Evolutionary conservation across 2,888 invertebrate species (phyloP), one percentile per base, ranked within the genome.

Genomic region (Himalopsyche japonica): DNA sequence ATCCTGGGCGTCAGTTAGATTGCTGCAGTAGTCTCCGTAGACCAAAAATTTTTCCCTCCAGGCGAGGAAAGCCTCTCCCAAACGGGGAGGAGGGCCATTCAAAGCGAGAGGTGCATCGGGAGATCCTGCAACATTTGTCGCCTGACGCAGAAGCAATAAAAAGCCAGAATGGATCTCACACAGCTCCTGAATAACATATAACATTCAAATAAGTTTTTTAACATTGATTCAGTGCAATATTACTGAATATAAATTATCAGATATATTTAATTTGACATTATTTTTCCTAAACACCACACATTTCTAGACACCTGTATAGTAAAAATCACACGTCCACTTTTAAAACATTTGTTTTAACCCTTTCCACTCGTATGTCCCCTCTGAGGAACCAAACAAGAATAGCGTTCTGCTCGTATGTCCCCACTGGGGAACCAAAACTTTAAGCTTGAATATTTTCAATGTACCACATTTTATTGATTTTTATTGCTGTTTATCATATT

Each of bases 21-120:
- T 97, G 78, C 98, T 97, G 92, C 99, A 99, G 91, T 98, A 99
- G 89, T 97, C 96, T 18, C 98, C 99, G 89, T 99, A 99, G 82
- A 98, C 94, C 48, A 99, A 94, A 89, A 99, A 96, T 86, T 96
- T 95, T 89, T 97, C 97, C 88, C 98, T 95, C 94, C 96, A 98
- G 88, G 96, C 95, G 80, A 98, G 94, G 92, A 99, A 99, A 87
- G 97, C 96, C 89, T 96, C 95, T 79, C 96, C 96, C 81, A 98
- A 89, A 0, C 92, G 90, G 80, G 92, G 92, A 77, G 91, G 86
- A 87, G 90, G 0, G 93, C 91, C 86, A 0, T 92, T 90, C 81
- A 92, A 92, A 78, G 91, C 86, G 88, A 90, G 0, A 93, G 32
- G 18, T 27, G 20, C 47, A 5, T 80, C 81, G 5, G 79, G 81